These are phyloP conservation scores for Phalacrocorax pelagicus DNA, from an alignment of 2,113 vertebrate species.

Conservation along the genomic window DNA sequence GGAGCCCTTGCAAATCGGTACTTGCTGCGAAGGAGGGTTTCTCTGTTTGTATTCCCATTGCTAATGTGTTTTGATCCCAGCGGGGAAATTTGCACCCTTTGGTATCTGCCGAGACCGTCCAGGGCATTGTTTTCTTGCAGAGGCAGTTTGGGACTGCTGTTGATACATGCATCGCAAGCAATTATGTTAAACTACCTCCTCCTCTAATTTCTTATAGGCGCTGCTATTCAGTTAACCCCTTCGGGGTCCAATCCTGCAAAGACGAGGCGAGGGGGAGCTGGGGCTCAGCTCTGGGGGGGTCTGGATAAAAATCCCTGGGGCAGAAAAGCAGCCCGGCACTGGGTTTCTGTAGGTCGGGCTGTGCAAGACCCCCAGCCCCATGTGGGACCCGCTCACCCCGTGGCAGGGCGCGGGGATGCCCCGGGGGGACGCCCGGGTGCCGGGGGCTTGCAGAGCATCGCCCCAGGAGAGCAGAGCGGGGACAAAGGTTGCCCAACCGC, in stretches of 20 bases:
- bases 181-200: background rate
- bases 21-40: background rate
- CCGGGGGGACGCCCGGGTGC: accelerated
- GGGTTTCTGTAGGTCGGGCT: background rate
- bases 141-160: background rate
- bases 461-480: background rate
- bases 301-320: background rate
- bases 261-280: accelerated
- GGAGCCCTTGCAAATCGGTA: background rate
- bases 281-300: background rate
- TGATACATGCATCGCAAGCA: background rate
- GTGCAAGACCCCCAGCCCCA: background rate
- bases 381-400: accelerated
- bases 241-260: background rate
- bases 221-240: background rate
- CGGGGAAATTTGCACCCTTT: background rate
- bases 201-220: background rate
- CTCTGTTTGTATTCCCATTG: background rate
- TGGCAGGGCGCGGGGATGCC: accelerated
- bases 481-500: accelerated
- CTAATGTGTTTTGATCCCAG: background rate
- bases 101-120: background rate
- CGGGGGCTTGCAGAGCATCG: accelerated
- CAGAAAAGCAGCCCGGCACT: background rate
- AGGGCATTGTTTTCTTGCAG: background rate